Percentiles rank a stretch among this genome's conserved stretches.
phyloP scores from a whole-genome alignment of 2,888 invertebrate species.

The Polymixis flavicincta region DNA sequence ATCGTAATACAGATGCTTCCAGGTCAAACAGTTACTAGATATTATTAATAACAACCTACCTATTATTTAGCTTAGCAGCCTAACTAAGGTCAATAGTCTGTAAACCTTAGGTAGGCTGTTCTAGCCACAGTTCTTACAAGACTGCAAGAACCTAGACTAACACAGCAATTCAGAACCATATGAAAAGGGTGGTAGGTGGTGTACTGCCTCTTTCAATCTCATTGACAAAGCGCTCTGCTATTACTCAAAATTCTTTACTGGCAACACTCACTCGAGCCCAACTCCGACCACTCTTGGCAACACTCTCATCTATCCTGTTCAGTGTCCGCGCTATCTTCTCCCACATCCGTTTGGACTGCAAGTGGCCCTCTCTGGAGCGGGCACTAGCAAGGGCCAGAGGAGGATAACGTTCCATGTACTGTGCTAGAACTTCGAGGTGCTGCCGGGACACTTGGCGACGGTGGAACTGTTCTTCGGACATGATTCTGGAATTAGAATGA shows the following conservation, averaged over 20 bases:
- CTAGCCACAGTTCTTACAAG: not conserved
- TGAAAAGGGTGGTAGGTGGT: not conserved
- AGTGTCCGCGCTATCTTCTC: slow-evolving; percentile 66
- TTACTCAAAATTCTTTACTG: not conserved
- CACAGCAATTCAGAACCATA: too few relatives aligned
- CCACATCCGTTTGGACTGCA: slow-evolving; percentile 62
- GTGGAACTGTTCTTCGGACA: slow-evolving; percentile 45
- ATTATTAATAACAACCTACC: too few relatives aligned
- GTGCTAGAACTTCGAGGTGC: slow-evolving; percentile 66
- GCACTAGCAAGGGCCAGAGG: slow-evolving; percentile 64
- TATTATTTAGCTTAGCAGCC: too few relatives aligned
- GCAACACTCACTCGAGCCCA: slow-evolving; percentile 62
- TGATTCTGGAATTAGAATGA: slow-evolving; percentile 36
- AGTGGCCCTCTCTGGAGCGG: slow-evolving; percentile 61
- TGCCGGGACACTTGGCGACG: slow-evolving; percentile 58
- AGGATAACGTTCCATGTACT: slow-evolving; percentile 70
- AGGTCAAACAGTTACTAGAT: not conserved
- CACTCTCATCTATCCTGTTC: slow-evolving; percentile 62
- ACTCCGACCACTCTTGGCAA: slow-evolving; percentile 58
- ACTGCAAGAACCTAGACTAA: not conserved
- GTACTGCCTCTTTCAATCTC: not conserved
- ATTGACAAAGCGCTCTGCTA: not conserved
- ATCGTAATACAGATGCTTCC: not conserved
- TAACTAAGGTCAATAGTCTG: not conserved
- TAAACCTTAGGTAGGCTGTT: not conserved